A percentile compares a stretch with the other conserved stretches of the same genome.
Conservation (phyloP, 2,888 invertebrate species). For the Meliscaeva auricollis region DNA sequence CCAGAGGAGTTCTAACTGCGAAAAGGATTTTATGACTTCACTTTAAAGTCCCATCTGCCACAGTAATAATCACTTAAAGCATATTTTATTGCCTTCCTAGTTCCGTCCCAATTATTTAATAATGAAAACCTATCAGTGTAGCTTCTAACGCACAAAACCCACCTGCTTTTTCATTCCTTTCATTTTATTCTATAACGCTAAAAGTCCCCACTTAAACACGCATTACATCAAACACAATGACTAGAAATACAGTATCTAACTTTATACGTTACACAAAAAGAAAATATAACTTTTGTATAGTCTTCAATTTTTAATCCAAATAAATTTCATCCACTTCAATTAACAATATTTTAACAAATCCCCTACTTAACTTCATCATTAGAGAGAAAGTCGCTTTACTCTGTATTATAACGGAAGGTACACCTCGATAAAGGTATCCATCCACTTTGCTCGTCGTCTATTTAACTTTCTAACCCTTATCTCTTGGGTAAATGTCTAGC, state of each 20-base stretch:
- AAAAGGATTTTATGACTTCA: conserved; percentile 12
- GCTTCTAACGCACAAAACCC: neutral
- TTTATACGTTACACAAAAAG: conserved; percentile 2
- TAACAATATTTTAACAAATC: conserved; percentile 73
- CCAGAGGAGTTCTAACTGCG: neutral
- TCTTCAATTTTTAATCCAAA: conserved; percentile 65
- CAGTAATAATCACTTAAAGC: neutral
- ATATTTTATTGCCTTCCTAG: neutral
- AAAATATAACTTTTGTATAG: conserved; percentile 18
- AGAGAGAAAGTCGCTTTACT: conserved; percentile 22
- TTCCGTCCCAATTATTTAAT: neutral
- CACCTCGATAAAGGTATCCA: conserved; percentile 15
- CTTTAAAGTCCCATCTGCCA: conserved; percentile 3
- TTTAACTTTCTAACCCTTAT: conserved; percentile 69
- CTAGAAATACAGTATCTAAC: neutral
- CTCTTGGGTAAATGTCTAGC: conserved; percentile 61
- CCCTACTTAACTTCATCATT: conserved; percentile 56
- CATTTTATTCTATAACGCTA: too few species aligned
- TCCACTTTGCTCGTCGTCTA: conserved; percentile 11
- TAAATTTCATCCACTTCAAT: conserved; percentile 69
- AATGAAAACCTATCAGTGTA: neutral
- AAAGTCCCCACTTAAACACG: conserved; percentile 63
- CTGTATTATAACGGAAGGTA: neutral
- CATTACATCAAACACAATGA: conserved; percentile 14
- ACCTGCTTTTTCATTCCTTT: too few species aligned